phyloP scores from a whole-genome alignment of 2,888 invertebrate species.

The Ichneumoninae sp. region DNA sequence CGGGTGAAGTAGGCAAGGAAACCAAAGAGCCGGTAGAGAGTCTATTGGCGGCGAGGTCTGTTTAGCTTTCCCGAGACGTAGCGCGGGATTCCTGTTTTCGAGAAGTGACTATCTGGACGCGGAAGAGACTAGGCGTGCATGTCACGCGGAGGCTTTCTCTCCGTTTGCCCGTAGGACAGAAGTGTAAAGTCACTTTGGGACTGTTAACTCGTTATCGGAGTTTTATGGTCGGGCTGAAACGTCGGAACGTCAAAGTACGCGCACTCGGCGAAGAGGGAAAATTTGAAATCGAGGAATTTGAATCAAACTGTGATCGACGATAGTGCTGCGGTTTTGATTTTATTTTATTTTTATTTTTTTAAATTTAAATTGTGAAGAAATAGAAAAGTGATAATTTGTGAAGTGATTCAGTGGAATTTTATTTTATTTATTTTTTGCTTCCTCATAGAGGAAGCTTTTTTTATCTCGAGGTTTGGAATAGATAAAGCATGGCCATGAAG shows the following conservation, averaged over 20 bases:
- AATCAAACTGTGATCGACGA: conserved; percentile 11
- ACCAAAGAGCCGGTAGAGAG: background rate
- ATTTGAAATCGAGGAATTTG: background rate
- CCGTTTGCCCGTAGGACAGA: conserved; percentile 29
- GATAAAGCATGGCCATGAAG: conserved; percentile 82
- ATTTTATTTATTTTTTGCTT: background rate
- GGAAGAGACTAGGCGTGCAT: conserved; percentile 7
- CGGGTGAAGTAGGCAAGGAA: background rate
- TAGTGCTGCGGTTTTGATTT: conserved; percentile 18
- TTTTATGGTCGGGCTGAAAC: background rate
- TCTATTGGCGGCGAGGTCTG: background rate
- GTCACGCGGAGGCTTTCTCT: conserved; percentile 54
- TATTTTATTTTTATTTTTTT: background rate
- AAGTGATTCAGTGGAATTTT: background rate
- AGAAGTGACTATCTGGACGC: background rate
- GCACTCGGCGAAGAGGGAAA: background rate
- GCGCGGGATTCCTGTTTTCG: conserved; percentile 43
- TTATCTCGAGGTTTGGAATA: background rate
- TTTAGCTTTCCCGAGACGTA: conserved; percentile 44
- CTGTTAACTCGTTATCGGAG: conserved; percentile 48
- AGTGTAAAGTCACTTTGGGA: conserved; percentile 47
- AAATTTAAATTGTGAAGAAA: background rate
- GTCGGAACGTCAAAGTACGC: background rate
- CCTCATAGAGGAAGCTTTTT: background rate
- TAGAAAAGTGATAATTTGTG: conserved; percentile 9